Base-by-base conservation (phyloP, 2,113 vertebrate genomes). In the Prochilodus magdalenae region DNA sequence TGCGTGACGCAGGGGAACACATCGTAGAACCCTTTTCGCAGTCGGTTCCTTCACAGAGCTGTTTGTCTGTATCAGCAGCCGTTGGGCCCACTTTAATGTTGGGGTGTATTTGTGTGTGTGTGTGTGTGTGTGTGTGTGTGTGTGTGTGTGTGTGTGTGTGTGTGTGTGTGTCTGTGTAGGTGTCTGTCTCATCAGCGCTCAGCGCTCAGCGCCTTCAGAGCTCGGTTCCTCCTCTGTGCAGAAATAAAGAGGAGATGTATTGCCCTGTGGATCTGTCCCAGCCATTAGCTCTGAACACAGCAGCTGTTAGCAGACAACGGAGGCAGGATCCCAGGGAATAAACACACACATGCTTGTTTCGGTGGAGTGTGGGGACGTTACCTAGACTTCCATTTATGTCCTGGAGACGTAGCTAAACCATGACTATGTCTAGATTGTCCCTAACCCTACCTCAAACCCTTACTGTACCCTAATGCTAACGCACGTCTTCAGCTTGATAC, bases 271-370 rank as follows among this genome's bases (percentile, higher is more conserved):
- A 81, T 65, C 40, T n/a, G 62, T 75, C 55, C 75, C 22, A 24
- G 40, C 65, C 81, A 84, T 85, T 79, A 82, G 79, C 44, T 60
- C 66, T 62, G 67, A 87, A 84, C 57, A 36, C 57, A 73, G 85
- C 81, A 74, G 81, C 73, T 73, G 72, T 80, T 81, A 81, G 65
- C 33, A 40, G 65, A 77, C 92, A 94, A 87, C 88, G 89, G 89
- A 93, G 92, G 88, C 92, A 66, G 92, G 90, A 93, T 93, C 73
- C 71, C 29, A 59, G 90, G 89, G 86, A 83, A 89, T 82, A 89
- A 90, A 95, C 93, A 92, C 92, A 20, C 44, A 36, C 36, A 36
- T 3, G 36, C 36, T 7, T 36, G 36, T 36, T 36, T 36, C 36
- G 3, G 36, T 3, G 36, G 7, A 36, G 3, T 36, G 36, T 36